These are phyloP conservation scores for Acanthiza pusilla DNA, from an alignment of 2,797 vertebrate genomes.

Conservation along the genomic window DNA sequence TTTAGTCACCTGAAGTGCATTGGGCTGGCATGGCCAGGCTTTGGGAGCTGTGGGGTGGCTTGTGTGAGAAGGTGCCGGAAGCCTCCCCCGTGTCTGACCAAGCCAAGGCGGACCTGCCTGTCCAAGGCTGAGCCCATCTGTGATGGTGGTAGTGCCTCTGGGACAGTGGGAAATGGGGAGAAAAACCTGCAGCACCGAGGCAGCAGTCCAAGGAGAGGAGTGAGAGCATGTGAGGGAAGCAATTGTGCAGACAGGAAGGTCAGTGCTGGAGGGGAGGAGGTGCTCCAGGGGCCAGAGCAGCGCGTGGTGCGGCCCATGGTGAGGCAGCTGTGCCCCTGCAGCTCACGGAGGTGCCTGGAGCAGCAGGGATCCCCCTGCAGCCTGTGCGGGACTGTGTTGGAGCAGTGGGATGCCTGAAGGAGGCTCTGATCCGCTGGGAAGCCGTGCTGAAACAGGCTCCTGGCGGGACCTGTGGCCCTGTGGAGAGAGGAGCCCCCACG, in stretches of 20 bases:
- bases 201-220: too few species aligned
- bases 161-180: background rate
- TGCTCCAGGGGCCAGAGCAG: background rate
- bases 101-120: accelerated
- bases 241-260: background rate
- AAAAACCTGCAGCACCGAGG: background rate
- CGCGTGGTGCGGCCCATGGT: too few species aligned
- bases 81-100: background rate
- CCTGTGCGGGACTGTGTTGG: too few species aligned
- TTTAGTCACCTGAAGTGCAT: background rate
- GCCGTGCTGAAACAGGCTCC: too few species aligned
- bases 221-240: background rate
- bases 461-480: too few species aligned
- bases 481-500: too few species aligned
- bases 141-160: background rate
- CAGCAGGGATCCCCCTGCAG: too few species aligned
- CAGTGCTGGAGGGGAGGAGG: background rate
- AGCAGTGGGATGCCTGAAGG: too few species aligned
- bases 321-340: background rate
- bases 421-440: too few species aligned
- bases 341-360: too few species aligned
- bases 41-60: background rate
- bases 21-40: background rate
- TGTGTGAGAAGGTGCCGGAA: background rate
- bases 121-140: background rate